Evolutionary conservation across 2,797 vertebrate genomes (phyloP).

Genomic region (Graptemys geographica): DNA sequence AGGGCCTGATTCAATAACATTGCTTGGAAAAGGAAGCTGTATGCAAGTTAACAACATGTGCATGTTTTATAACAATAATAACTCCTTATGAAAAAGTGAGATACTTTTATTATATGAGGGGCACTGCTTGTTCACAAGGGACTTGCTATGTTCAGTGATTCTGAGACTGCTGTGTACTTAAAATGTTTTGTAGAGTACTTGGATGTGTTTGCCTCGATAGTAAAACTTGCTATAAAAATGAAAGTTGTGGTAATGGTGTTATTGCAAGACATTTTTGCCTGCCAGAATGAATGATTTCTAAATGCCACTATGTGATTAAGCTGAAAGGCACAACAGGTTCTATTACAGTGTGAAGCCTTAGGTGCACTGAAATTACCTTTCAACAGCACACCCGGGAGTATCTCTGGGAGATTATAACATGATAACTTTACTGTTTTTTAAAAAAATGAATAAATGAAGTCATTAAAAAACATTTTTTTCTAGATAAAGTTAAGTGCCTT

Average conservation of each 20-base stretch:
- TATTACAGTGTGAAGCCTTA: conserved; percentile 61
- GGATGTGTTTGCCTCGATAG: conserved; percentile 63
- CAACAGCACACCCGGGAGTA: conserved; percentile 61
- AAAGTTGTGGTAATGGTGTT: conserved; percentile 33
- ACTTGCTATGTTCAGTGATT: conserved; percentile 58
- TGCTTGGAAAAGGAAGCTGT: conserved; percentile 30
- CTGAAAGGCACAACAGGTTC: conserved; percentile 68
- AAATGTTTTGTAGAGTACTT: conserved; percentile 64
- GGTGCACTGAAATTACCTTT: conserved; percentile 73
- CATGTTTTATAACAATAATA: conserved; percentile 31
- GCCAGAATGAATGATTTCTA: conserved; percentile 63
- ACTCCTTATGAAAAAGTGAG: conserved; percentile 52
- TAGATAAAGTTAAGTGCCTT: conserved; percentile 72
- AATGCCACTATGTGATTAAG: conserved; percentile 75
- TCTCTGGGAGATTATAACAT: conserved; percentile 72
- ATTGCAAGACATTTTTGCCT: conserved; percentile 67
- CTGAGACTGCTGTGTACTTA: conserved; percentile 24
- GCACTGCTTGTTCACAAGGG: conserved; percentile 16
- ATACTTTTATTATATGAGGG: conserved; percentile 41
- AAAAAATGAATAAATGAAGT: conserved; percentile 76
- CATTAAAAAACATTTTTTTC: conserved; percentile 76
- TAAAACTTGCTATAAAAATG: conserved; percentile 74
- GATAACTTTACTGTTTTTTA: conserved; percentile 64
- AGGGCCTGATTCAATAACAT: not conserved
- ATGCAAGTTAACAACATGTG: conserved; percentile 45